Conservation (phyloP, 2,888 invertebrate genomes). For the Abrostola triplasia region DNA sequence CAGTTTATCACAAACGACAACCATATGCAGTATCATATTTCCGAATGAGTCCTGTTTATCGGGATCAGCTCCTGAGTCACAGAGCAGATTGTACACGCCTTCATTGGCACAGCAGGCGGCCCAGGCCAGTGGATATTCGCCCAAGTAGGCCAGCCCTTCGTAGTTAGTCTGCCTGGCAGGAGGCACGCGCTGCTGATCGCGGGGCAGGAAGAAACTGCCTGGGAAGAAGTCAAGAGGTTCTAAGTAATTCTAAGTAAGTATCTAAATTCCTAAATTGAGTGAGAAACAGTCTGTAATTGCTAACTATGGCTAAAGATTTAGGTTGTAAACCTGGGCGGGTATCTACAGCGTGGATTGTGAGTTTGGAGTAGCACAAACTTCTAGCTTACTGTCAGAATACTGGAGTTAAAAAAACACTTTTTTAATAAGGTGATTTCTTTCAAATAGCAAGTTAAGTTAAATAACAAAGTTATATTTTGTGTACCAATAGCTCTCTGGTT, state of each 20-base stretch:
- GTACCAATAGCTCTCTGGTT: constrained; percentile 97
- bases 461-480: not conserved
- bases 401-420: too few species aligned
- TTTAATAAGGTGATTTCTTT: too few species aligned
- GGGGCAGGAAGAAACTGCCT: constrained; percentile 97
- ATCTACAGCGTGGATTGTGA: too few species aligned
- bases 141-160: constrained; percentile 98
- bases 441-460: not conserved
- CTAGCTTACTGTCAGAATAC: too few species aligned
- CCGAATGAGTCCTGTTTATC: constrained; percentile 99
- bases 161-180: constrained; percentile 96
- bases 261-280: not conserved
- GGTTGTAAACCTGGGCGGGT: too few species aligned
- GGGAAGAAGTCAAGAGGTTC: constrained; percentile 15
- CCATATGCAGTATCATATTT: constrained; percentile 99
- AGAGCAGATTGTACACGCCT: constrained; percentile 97
- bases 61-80: constrained; percentile 97
- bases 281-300: too few species aligned
- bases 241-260: not conserved
- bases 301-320: too few species aligned
- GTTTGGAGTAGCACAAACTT: too few species aligned
- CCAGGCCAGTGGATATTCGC: constrained; percentile 99
- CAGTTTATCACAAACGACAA: constrained; percentile 98
- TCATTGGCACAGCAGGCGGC: constrained; percentile 99
- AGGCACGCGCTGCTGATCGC: constrained; percentile 95